Conservation (phyloP, 2,113 vertebrate genomes). For the Dipodomys ordii region DNA sequence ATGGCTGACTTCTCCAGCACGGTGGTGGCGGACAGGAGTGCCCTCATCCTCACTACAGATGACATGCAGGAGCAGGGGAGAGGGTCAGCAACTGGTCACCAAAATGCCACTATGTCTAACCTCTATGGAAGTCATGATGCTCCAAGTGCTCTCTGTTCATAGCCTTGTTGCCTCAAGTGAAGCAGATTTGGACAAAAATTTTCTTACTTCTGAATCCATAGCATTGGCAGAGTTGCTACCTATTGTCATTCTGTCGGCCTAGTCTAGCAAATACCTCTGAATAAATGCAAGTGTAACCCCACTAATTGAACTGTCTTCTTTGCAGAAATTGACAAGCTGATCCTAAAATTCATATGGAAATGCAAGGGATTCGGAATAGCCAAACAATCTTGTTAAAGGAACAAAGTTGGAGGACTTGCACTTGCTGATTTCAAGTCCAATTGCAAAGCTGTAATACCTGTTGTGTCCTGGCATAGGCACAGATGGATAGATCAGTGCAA, state of each 20-base stretch:
- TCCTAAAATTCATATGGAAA: slow-evolving; percentile 25
- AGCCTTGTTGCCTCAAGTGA: not conserved
- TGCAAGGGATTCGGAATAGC: not conserved
- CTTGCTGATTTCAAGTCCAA: slow-evolving; percentile 20
- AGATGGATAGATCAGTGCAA: not conserved
- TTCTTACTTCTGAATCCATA: not conserved
- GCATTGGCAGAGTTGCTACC: not conserved
- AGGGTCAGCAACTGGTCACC: not conserved
- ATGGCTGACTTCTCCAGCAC: not conserved
- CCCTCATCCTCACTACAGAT: fast-evolving
- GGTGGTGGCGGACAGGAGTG: fast-evolving
- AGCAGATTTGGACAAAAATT: not conserved
- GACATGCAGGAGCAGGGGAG: too few relatives aligned
- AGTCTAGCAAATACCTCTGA: not conserved
- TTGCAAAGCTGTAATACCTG: not conserved
- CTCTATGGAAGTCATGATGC: not conserved
- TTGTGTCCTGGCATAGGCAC: not conserved
- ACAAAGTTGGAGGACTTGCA: not conserved
- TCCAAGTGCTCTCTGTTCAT: not conserved
- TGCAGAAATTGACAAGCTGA: not conserved
- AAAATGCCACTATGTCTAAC: not conserved
- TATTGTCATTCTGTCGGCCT: not conserved
- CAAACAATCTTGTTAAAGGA: not conserved
- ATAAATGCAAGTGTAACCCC: not conserved
- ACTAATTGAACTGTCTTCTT: not conserved